Evolutionary conservation across 1,140 invertebrate species (phyloP).

Genomic region (Aphis craccivora): DNA sequence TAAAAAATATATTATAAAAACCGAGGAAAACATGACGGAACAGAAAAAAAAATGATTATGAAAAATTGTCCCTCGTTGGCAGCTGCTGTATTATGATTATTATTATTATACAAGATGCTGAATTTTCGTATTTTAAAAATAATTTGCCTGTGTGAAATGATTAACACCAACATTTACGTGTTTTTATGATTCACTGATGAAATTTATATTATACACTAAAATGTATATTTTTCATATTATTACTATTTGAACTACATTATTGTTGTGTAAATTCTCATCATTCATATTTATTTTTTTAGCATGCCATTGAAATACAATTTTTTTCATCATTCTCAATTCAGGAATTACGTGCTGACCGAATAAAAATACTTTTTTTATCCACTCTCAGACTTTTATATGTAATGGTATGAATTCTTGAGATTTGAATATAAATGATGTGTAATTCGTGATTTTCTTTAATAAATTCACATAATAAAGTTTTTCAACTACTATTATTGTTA

Average conservation of each 20-base stretch:
- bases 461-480: not conserved
- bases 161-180: conserved; percentile 34
- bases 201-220: not conserved
- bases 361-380: not conserved
- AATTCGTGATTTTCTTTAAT: conserved; percentile 12
- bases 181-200: conserved; percentile 11
- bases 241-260: conserved; percentile 31
- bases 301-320: not conserved
- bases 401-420: not conserved
- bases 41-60: conserved; percentile 35
- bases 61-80: conserved; percentile 38
- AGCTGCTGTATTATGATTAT: not conserved
- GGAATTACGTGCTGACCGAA: not conserved
- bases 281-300: not conserved
- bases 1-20: conserved; percentile 30
- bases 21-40: not conserved
- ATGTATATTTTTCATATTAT: not conserved
- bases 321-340: not conserved
- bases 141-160: conserved; percentile 26
- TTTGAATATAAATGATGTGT: conserved; percentile 2
- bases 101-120: not conserved
- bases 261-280: conserved; percentile 9
- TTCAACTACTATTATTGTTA: not conserved
- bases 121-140: conserved; percentile 11
- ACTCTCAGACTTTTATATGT: not conserved